A percentile compares a stretch with the other conserved stretches of the same genome.
Evolutionary conservation across 2,113 vertebrate genomes (phyloP).

Genomic region (Callipepla squamata): DNA sequence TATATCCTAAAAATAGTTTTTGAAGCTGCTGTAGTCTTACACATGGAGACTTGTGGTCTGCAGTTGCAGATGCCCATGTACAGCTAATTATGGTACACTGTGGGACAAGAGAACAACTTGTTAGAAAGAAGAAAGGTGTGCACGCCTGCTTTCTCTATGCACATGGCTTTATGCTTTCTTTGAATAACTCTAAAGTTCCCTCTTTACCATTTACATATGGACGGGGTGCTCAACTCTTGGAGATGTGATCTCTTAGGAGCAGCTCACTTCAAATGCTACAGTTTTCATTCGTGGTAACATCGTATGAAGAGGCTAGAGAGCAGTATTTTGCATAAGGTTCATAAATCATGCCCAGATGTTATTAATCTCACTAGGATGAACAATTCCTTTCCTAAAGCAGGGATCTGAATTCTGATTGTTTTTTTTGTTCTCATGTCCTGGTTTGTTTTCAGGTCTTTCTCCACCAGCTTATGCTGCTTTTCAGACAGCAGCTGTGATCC

Average conservation of each 20-base stretch:
- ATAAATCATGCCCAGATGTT: background rate
- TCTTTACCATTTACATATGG: background rate
- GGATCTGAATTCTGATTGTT: background rate
- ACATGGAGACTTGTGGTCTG: background rate
- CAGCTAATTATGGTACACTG: background rate
- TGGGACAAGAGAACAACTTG: constrained; percentile 61
- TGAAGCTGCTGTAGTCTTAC: background rate
- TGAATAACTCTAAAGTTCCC: constrained; percentile 17
- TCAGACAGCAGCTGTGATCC: constrained; percentile 84
- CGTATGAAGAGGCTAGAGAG: background rate
- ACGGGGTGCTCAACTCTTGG: background rate
- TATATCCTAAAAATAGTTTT: background rate
- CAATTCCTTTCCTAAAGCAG: background rate
- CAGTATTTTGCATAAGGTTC: background rate
- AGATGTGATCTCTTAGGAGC: background rate
- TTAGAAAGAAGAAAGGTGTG: constrained; percentile 18
- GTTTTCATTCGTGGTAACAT: background rate
- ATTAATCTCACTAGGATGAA: background rate
- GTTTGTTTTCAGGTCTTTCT: constrained; percentile 86
- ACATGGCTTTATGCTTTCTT: constrained; percentile 64
- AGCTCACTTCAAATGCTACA: background rate
- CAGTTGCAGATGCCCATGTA: background rate
- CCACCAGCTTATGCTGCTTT: constrained; percentile 93
- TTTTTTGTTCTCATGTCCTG: background rate
- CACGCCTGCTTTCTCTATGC: constrained; percentile 64